Percentiles rank a stretch among this genome's conserved stretches.
phyloP scores from a whole-genome alignment of 2,113 vertebrate species.

The Dicrurus megarhynchus region DNA sequence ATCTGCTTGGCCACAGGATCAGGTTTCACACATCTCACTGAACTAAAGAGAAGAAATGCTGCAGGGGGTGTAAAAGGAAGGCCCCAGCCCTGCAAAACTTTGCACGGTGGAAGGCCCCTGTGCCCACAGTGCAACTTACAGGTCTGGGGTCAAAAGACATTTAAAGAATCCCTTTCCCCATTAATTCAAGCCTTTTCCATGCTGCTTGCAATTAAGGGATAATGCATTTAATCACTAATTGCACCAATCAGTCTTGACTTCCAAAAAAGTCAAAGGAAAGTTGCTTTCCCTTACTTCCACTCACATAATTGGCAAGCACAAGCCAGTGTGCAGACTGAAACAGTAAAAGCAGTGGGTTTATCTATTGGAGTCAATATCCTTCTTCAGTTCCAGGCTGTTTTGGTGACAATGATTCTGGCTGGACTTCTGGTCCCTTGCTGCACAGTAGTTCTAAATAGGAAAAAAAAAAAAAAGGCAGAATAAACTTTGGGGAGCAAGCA shows the following conservation, averaged over 20 bases:
- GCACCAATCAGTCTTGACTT: neutral
- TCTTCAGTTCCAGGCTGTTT: neutral
- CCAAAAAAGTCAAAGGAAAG: neutral
- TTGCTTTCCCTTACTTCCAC: neutral
- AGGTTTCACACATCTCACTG: rapidly evolving
- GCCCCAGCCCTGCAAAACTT: neutral
- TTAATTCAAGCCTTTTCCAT: neutral
- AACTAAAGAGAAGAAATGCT: neutral
- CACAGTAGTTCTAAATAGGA: neutral
- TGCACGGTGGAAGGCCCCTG: rapidly evolving
- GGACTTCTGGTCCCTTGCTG: neutral
- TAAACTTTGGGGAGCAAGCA: neutral
- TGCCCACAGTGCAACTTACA: neutral
- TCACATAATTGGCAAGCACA: neutral
- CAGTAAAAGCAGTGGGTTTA: neutral
- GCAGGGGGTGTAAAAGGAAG: neutral
- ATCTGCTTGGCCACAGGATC: neutral
- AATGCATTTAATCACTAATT: neutral
- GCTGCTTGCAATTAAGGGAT: neutral
- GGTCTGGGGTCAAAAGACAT: neutral
- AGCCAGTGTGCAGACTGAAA: neutral
- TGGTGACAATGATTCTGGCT: neutral
- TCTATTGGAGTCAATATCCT: neutral
- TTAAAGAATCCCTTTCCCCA: neutral
- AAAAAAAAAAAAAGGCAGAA: neutral